Evolutionary conservation across 2,797 vertebrate genomes (phyloP), one percentile per base, ranked within the genome.

Genomic region (Rachycentron canadum): DNA sequence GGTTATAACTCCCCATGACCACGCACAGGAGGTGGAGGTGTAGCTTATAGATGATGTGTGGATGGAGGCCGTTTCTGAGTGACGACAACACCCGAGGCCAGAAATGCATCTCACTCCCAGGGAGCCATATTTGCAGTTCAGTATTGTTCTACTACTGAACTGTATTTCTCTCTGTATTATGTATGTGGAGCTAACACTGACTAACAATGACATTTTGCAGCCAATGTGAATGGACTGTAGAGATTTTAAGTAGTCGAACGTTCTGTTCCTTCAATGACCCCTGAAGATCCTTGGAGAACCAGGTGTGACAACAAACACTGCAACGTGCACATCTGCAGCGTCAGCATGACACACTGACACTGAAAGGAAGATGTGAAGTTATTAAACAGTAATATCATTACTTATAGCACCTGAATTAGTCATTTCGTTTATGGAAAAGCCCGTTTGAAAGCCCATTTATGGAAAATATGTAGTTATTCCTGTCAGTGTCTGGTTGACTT

Each of bases 361-460:
- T 23, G 38, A 34, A 13, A 26, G 49, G 17, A 61, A 21, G 1
- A 21, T 5, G 2, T 32, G 14, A 32, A 13, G 10, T 2, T 16
- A n/a, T n/a, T n/a, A n/a, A n/a, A n/a, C n/a, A n/a, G n/a, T n/a
- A n/a, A n/a, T n/a, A n/a, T n/a, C n/a, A n/a, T 12, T 58, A 52
- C 17, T 61, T 11, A 52, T 10, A 0, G 1, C 40, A 70, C 9
- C 21, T 40, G 13, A 25, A 41, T 63, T 52, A 75, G 10, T 83
- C 41, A 66, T 53, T 71, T n/a, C n/a, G n/a, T 3, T 45, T 74
- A 70, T 57, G 14, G 65, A 60, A 70, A 81, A 63, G n/a, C n/a
- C n/a, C n/a, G n/a, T n/a, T n/a, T n/a, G n/a, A n/a, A n/a, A n/a
- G n/a, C n/a, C n/a, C n/a, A n/a, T 3, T 45, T 74, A 70, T 57